Conservation (phyloP, 2,888 invertebrate genomes). For the Andrena bicolor region DNA sequence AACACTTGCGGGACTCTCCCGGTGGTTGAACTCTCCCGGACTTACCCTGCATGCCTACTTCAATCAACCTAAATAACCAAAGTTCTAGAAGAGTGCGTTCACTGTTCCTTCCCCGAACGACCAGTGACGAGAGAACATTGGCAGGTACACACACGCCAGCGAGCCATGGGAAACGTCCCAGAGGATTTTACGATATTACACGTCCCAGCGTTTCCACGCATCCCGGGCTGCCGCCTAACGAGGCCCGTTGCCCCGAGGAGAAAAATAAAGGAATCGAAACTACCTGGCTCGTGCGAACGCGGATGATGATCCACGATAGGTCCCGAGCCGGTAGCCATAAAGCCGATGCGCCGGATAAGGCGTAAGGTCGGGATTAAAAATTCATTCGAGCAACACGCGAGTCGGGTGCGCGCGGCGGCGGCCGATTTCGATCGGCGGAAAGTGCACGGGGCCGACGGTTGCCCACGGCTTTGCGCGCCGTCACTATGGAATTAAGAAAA, state of each 20-base stretch:
- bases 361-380: slow-evolving; percentile 53
- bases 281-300: slow-evolving; percentile 28
- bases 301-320: slow-evolving; percentile 46
- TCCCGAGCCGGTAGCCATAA: slow-evolving; percentile 42
- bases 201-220: background rate
- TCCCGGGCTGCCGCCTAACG: slow-evolving; percentile 19
- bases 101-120: background rate
- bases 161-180: slow-evolving; percentile 2
- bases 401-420: slow-evolving; percentile 8
- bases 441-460: slow-evolving; percentile 26
- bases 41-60: background rate
- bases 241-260: background rate
- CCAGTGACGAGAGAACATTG: background rate
- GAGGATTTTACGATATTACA: slow-evolving; percentile 23
- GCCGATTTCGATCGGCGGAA: slow-evolving; percentile 54
- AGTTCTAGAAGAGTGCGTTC: background rate
- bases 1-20: too few species aligned
- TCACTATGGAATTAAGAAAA: slow-evolving; percentile 73
- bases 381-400: slow-evolving; percentile 51
- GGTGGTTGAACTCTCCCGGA: too few species aligned
- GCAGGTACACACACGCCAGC: background rate
- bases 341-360: slow-evolving; percentile 54
- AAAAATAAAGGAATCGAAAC: slow-evolving; percentile 22
- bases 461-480: slow-evolving; percentile 55
- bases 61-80: background rate